Evolutionary conservation across 2,113 vertebrate genomes (phyloP).

Genomic region (Hiodon tergisus): DNA sequence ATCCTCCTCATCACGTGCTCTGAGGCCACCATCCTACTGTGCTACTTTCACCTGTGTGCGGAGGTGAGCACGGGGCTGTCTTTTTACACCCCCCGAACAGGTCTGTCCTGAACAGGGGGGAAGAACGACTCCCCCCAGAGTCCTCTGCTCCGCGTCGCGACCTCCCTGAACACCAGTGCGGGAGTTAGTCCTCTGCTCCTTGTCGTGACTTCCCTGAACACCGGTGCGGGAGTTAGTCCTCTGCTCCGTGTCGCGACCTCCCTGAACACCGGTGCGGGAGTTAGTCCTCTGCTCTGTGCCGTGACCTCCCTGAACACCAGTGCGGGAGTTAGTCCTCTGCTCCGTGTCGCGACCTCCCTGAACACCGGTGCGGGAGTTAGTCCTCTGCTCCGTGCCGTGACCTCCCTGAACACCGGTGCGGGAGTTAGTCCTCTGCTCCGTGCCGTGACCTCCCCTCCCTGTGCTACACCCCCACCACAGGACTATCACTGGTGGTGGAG

Average conservation of each 20-base stretch:
- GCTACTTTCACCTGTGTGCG: slow-evolving; percentile 97
- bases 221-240: neutral
- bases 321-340: no score
- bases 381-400: neutral
- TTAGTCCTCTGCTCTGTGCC: neutral
- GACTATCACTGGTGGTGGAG: slow-evolving; percentile 99
- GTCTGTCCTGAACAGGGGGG: no score
- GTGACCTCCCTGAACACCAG: no score
- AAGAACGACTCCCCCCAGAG: no score
- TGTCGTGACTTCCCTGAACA: neutral
- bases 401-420: neutral
- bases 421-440: neutral
- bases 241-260: neutral
- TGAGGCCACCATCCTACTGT: slow-evolving; percentile 94
- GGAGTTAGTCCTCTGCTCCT: neutral
- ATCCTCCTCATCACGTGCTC: slow-evolving; percentile 98
- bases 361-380: no score
- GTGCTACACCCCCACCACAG: slow-evolving; percentile 48
- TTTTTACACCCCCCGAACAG: no score
- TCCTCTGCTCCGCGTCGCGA: no score
- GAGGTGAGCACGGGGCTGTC: slow-evolving; percentile 69
- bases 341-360: no score
- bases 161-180: no score
- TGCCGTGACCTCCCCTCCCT: neutral
- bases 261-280: neutral